Percentiles rank a stretch among this genome's conserved stretches.
Conservation (phyloP, 1,140 invertebrate genomes). For the Papilio machaon region DNA sequence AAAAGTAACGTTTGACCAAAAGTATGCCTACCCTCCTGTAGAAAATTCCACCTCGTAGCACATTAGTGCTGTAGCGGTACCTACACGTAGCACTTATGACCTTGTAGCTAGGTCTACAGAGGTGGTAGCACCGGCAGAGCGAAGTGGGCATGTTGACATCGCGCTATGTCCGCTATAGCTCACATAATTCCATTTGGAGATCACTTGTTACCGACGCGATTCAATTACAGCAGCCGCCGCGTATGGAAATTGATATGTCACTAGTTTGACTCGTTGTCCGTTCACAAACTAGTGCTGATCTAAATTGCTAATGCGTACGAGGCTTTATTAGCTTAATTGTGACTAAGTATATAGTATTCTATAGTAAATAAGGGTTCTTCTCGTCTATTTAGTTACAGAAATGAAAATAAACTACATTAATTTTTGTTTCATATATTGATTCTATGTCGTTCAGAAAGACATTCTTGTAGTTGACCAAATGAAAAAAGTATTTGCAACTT, state of each 20-base stretch:
- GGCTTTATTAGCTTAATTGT: neutral
- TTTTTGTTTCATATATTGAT: no score
- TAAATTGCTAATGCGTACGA: neutral
- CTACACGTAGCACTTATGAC: neutral
- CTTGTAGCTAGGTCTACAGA: neutral
- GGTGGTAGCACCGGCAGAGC: neutral
- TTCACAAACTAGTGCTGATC: neutral
- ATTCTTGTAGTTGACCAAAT: no score
- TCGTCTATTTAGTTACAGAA: no score
- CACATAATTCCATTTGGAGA: neutral
- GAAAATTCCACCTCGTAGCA: neutral
- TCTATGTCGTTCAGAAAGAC: no score
- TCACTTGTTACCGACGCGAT: conserved; percentile 16
- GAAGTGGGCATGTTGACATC: neutral
- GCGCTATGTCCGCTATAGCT: neutral
- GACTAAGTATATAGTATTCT: neutral
- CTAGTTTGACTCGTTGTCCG: neutral
- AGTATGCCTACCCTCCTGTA: neutral
- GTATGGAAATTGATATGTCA: conserved; percentile 5
- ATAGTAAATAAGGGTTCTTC: no score
- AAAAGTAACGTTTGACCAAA: neutral
- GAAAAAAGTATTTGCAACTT: neutral
- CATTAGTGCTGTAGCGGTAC: neutral
- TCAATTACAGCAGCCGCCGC: neutral
- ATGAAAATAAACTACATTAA: no score